A percentile compares a stretch with the other conserved stretches of the same genome.
Conservation (phyloP, 2,888 invertebrate genomes). For the Ferdinandea cuprea region DNA sequence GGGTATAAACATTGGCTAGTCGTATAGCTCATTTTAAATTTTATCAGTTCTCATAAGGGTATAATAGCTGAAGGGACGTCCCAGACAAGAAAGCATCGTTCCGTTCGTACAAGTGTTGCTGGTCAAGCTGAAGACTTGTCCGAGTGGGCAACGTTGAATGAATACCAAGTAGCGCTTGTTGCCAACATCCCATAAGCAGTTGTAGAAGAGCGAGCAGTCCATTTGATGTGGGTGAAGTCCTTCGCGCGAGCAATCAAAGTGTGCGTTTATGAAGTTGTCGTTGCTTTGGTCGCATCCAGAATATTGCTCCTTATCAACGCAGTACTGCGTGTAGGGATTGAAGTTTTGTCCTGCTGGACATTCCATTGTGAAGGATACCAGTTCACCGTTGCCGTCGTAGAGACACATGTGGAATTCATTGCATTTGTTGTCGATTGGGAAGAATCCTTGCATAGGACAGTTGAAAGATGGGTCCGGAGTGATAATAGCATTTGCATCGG, state of each 20-base stretch:
- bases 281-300: conserved; percentile 72
- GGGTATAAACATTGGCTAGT: background rate
- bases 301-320: conserved; percentile 21
- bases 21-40: too few relatives aligned
- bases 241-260: conserved; percentile 56
- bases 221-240: conserved; percentile 58
- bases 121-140: conserved; percentile 47
- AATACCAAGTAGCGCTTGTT: conserved; percentile 41
- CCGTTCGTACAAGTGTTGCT: conserved; percentile 41
- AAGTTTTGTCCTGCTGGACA: conserved; percentile 77
- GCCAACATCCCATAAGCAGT: conserved; percentile 53
- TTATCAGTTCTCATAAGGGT: conserved; percentile 1
- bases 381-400: conserved; percentile 22
- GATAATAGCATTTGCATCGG: conserved; percentile 37
- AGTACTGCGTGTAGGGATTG: conserved; percentile 73
- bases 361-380: conserved; percentile 15
- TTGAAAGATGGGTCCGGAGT: conserved; percentile 28
- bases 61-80: conserved; percentile 39
- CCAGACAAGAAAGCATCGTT: conserved; percentile 45
- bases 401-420: conserved; percentile 75
- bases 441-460: conserved; percentile 77
- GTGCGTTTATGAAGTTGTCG: background rate
- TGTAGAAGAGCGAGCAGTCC: conserved; percentile 66
- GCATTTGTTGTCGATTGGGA: conserved; percentile 75
- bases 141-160: conserved; percentile 44